Base-by-base conservation (phyloP, 2,113 vertebrate species). In the Trochalopteron elliotii region DNA sequence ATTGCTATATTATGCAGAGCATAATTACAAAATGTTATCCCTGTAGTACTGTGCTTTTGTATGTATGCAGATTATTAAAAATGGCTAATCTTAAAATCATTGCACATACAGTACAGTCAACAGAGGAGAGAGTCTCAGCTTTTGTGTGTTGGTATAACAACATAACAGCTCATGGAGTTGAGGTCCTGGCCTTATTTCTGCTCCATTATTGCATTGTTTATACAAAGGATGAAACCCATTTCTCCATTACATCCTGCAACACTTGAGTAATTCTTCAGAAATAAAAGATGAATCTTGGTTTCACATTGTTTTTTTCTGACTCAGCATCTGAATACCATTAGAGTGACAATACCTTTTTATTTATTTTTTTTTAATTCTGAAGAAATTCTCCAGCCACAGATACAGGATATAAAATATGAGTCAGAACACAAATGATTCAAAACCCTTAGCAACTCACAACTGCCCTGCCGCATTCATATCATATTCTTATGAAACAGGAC, bases 41-140 rank as follows among this genome's bases (percentile, higher is more conserved):
- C 30, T 93, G 44, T 93, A 97, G 95, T 91, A 89, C 80, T 83
- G 71, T 42, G 63, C 87, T 96, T 97, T 96, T 97, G 75, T 94
- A 84, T 95, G 53, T 97, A 96, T 93, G 78, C 60, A 97, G 96
- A 96, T 97, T 97, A 93, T 95, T 97, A 97, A 94, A 97, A 97
- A 96, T 97, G 81, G 50, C 94, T 95, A 93, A 91, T 97, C 96
- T 97, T 97, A 97, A 97, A 98, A 97, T 97, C 96, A 93, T 87
- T 95, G 80, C 89, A 92, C 89, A 95, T 94, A 86, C 80, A 89
- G 74, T 86, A 84, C 93, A 75, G 31, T 96, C 94, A 96, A 76
- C 81, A 75, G 40, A 2, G 11, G 96, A 93, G 76, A 96, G 53
- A 93, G 45, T 76, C 39, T 76, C 30, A 33, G n/a, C 39, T 93